Conservation (phyloP, 1,140 invertebrate genomes). For the Tyrophagus putrescentiae region DNA sequence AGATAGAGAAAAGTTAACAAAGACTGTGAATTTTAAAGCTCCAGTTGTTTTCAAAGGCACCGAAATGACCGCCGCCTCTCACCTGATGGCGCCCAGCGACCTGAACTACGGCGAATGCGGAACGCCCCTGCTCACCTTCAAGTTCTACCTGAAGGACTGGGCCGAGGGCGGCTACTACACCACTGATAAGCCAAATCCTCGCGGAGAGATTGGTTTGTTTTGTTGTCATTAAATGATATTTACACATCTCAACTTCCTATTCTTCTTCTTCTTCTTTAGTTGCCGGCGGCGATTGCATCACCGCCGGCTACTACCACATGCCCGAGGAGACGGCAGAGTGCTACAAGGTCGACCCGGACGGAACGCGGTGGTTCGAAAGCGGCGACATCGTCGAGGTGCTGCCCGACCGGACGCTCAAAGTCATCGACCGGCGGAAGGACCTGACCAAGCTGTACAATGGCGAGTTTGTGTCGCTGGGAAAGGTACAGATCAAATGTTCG, state of each 20-base stretch:
- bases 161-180: slow-evolving; percentile 54
- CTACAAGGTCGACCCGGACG: slow-evolving; percentile 35
- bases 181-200: slow-evolving; percentile 31
- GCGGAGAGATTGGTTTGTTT: slow-evolving; percentile 40
- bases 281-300: slow-evolving; percentile 72
- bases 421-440: slow-evolving; percentile 90
- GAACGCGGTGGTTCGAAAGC: slow-evolving; percentile 50
- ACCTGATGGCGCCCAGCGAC: slow-evolving; percentile 58
- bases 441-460: slow-evolving; percentile 63
- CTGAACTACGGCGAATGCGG: slow-evolving; percentile 49
- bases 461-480: slow-evolving; percentile 35
- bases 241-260: too few relatives aligned
- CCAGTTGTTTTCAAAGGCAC: too few relatives aligned
- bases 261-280: too few relatives aligned
- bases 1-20: too few relatives aligned
- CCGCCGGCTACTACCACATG: slow-evolving; percentile 86
- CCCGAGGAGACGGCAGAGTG: slow-evolving; percentile 75
- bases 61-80: slow-evolving; percentile 84
- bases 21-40: too few relatives aligned
- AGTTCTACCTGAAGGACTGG: slow-evolving; percentile 81
- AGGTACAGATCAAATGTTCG: too few relatives aligned
- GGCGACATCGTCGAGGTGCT: slow-evolving; percentile 91
- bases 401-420: slow-evolving; percentile 77
- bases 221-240: too few relatives aligned
- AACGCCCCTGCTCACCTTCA: slow-evolving; percentile 64